These are phyloP conservation scores for Beris morrisii DNA, from an alignment of 2,888 invertebrate species.

Conservation along the genomic window DNA sequence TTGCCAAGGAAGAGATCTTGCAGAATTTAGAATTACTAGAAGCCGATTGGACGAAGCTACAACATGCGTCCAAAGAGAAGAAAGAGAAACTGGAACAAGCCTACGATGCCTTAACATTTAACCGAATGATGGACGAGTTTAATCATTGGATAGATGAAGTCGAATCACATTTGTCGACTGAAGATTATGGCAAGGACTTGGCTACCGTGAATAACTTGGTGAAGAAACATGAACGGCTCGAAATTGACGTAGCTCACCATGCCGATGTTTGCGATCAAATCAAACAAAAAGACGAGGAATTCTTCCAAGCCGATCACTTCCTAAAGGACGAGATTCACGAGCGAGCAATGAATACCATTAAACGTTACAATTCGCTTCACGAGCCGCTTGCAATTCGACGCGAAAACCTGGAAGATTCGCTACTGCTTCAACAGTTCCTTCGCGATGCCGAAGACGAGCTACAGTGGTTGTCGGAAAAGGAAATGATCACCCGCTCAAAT, in stretches of 20 bases:
- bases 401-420: conserved; percentile 90
- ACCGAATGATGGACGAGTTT: conserved; percentile 88
- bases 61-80: conserved; percentile 80
- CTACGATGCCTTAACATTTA: conserved; percentile 85
- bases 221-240: conserved; percentile 79
- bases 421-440: conserved; percentile 83
- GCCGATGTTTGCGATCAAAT: conserved; percentile 79
- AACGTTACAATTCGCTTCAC: conserved; percentile 74
- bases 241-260: conserved; percentile 82
- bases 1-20: conserved; percentile 83
- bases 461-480: conserved; percentile 84
- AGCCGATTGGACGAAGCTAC: conserved; percentile 82
- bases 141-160: conserved; percentile 90
- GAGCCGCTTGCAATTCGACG: conserved; percentile 89
- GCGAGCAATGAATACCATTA: conserved; percentile 68
- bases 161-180: conserved; percentile 67
- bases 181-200: conserved; percentile 77
- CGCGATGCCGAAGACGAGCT: conserved; percentile 92
- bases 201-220: conserved; percentile 81
- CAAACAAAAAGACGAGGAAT: conserved; percentile 76
- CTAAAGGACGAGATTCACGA: conserved; percentile 84
- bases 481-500: conserved; percentile 68
- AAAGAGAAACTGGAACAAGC: conserved; percentile 85
- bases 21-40: conserved; percentile 81
- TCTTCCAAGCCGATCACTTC: conserved; percentile 82